A percentile compares a stretch with the other conserved stretches of the same genome.
phyloP scores from a whole-genome alignment of 1,140 invertebrate species.

The Lutraria rhynchaena region DNA sequence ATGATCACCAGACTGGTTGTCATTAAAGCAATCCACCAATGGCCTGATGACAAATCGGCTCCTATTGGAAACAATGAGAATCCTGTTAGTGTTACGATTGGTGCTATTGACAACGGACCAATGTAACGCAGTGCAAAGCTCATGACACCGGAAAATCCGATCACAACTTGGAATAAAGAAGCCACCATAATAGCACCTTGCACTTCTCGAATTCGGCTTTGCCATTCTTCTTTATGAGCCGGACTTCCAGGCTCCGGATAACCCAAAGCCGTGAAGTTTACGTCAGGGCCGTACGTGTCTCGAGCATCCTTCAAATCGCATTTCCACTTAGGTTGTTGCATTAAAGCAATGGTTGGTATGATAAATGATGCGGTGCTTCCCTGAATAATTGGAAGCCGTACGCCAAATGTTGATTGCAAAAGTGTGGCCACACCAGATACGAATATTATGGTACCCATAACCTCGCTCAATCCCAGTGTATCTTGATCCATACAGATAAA shows the following conservation, averaged over 20 bases:
- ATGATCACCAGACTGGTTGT: conserved; percentile 91
- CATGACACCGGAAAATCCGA: conserved; percentile 86
- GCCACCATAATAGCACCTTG: conserved; percentile 78
- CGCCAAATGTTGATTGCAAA: conserved; percentile 5
- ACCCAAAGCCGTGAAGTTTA: conserved; percentile 16
- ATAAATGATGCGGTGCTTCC: conserved; percentile 92
- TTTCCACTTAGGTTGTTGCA: conserved; percentile 89
- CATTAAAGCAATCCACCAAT: conserved; percentile 91
- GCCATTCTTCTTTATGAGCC: conserved; percentile 13
- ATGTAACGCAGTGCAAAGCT: conserved; percentile 89
- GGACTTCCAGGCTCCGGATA: conserved; percentile 2
- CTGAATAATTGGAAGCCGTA: conserved; percentile 86
- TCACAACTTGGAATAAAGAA: conserved; percentile 74
- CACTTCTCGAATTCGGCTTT: conserved; percentile 33
- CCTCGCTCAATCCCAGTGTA: conserved; percentile 82
- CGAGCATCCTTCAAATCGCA: conserved; percentile 84
- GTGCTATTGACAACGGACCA: conserved; percentile 91
- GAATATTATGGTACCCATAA: conserved; percentile 95
- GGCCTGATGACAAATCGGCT: conserved; percentile 88
- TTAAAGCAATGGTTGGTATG: conserved; percentile 91
- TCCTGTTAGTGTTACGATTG: conserved; percentile 91
- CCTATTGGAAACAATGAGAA: conserved; percentile 91
- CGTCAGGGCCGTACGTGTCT: background rate
- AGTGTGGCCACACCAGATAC: conserved; percentile 87
- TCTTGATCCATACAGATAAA: conserved; percentile 91